phyloP scores from a whole-genome alignment of 2,888 invertebrate genomes.

The Cephalotes varians region DNA sequence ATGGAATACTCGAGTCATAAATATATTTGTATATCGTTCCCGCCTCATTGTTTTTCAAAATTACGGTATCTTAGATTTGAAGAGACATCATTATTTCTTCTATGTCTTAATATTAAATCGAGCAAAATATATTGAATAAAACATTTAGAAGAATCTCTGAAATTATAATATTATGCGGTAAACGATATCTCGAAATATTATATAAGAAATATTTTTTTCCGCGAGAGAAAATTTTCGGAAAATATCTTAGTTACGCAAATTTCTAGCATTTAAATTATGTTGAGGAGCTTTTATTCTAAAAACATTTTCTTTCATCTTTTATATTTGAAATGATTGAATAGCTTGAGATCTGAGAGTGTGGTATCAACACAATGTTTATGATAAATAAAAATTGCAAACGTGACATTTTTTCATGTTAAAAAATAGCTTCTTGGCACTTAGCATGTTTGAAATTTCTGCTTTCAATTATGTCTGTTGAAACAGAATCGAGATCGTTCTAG shows the following conservation, averaged over 20 bases:
- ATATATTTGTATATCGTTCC: neutral
- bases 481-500: neutral
- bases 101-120: neutral
- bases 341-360: neutral
- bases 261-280: neutral
- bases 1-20: neutral
- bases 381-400: neutral
- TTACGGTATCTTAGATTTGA: neutral
- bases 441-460: constrained; percentile 14
- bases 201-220: neutral
- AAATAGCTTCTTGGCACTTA: neutral
- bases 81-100: neutral
- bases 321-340: neutral
- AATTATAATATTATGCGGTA: neutral
- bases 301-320: neutral
- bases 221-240: neutral
- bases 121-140: neutral
- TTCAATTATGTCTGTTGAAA: constrained; percentile 13
- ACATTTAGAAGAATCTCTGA: neutral
- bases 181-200: neutral
- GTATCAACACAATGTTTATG: neutral
- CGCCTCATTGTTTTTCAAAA: neutral
- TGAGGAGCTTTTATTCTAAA: neutral
- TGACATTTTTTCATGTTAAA: constrained; percentile 24
- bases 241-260: neutral